Base-by-base conservation (phyloP, 2,113 vertebrate genomes). In the Microcebus ravelobensis region DNA sequence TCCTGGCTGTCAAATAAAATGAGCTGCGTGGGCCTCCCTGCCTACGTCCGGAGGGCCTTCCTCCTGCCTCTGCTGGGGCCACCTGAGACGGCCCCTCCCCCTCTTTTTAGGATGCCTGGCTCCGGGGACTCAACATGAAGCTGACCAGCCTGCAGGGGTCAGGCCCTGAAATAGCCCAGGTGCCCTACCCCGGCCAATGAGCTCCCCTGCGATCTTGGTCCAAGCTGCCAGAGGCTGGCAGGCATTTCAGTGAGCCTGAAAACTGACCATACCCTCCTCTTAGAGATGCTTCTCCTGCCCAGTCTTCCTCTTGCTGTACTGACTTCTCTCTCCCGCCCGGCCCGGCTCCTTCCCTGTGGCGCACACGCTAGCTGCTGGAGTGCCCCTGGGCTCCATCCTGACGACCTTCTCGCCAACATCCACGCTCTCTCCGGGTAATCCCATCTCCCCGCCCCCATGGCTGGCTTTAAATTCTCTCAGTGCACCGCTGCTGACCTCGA, bases 1-100 rank as follows among this genome's bases (percentile, higher is more conserved):
- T 94, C 48, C 81, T 29, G 9, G 34, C 14, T 79, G 31, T 55
- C 21, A 36, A 34, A 48, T n/a, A 45, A 84, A 79, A 42, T 1
- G 14, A 87, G 23, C 82, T 63, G 12, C 57, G 45, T 79, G 17
- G 21, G 23, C 61, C 50, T 12, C 36, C 27, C 70, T 45, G 25
- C 59, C 45, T 39, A 70, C 0, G 10, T 14, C 42, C 42, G 6
- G 42, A 17, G 36, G 34, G 21, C 5, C 36, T 73, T 67, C 55
- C 39, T 82, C 50, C 91, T 27, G 3, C 23, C 65, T 80, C 23
- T 36, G 14, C 70, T 36, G 18, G 68, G 70, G 5, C 59, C 23
- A 25, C 21, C 36, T 5, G 3, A 10, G 3, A 0, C 0, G 6
- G 14, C 15, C 31, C 23, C 34, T 59, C 10, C 23, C 13, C 23